A percentile compares a stretch with the other conserved stretches of the same genome.
Evolutionary conservation across 1,140 invertebrate genomes (phyloP).

Genomic region (Hylaeus anthracinus): DNA sequence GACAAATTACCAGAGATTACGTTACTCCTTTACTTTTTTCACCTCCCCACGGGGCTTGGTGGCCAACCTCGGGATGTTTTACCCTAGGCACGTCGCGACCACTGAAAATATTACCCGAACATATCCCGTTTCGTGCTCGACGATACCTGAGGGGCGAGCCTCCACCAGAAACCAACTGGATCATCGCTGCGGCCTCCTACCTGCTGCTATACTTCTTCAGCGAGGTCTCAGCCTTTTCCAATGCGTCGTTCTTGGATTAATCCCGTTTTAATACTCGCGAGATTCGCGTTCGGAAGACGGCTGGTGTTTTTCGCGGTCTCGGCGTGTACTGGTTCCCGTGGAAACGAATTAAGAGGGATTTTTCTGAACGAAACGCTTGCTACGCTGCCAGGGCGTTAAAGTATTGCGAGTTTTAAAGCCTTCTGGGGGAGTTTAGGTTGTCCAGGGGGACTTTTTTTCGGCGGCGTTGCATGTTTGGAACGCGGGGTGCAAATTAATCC

Average conservation of each 20-base stretch:
- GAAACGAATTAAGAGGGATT: constrained; percentile 9
- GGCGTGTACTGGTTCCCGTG: neutral
- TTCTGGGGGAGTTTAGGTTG: no score
- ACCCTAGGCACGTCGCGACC: constrained; percentile 23
- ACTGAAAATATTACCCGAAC: constrained; percentile 59
- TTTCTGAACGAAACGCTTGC: constrained; percentile 13
- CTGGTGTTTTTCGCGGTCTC: neutral
- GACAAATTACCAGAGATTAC: constrained; percentile 71
- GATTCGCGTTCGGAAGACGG: neutral
- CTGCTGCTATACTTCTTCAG: neutral
- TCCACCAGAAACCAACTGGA: neutral
- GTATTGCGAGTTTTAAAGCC: neutral
- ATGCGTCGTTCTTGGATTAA: constrained; percentile 3
- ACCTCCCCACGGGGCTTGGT: neutral
- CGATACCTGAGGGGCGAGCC: constrained; percentile 15
- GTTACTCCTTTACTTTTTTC: constrained; percentile 48
- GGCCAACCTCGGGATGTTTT: constrained; percentile 23
- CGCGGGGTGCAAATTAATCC: no score
- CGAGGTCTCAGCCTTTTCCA: neutral
- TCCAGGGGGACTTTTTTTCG: no score
- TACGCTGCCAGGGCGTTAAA: neutral
- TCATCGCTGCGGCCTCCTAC: constrained; percentile 17
- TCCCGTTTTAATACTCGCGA: constrained; percentile 27
- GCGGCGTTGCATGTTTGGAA: neutral
- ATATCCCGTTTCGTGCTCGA: constrained; percentile 39